Conservation (phyloP, 1,140 invertebrate species). For the Amphibalanus amphitrite region DNA sequence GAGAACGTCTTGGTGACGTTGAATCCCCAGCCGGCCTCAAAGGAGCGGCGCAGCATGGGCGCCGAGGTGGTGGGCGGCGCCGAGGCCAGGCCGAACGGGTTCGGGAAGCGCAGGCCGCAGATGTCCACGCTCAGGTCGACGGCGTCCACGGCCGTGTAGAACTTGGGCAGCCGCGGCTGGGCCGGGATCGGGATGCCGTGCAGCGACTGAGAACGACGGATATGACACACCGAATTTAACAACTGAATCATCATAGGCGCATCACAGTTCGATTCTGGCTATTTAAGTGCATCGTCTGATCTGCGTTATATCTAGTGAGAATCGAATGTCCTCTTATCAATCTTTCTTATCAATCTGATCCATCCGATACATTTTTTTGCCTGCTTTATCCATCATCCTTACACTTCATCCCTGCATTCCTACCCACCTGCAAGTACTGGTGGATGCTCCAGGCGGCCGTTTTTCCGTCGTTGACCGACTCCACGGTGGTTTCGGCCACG, state of each 20-base stretch:
- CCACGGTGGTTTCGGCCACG: constrained; percentile 87
- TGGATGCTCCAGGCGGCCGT: constrained; percentile 93
- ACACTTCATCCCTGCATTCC: too few species aligned
- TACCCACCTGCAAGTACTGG: constrained; percentile 61
- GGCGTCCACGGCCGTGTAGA: constrained; percentile 79
- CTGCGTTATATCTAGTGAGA: too few species aligned
- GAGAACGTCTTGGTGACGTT: constrained; percentile 91
- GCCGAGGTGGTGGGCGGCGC: constrained; percentile 90
- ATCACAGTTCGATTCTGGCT: too few species aligned
- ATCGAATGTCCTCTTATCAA: too few species aligned
- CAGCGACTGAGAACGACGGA: too few species aligned
- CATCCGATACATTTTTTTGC: too few species aligned
- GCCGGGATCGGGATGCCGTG: constrained; percentile 41
- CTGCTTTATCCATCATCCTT: too few species aligned
- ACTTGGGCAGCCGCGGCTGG: constrained; percentile 63
- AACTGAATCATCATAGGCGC: too few species aligned
- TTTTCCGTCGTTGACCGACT: constrained; percentile 97
- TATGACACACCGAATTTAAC: too few species aligned
- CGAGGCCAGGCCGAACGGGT: constrained; percentile 92
- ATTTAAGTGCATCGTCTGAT: too few species aligned
- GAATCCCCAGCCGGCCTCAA: constrained; percentile 92
- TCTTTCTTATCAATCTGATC: too few species aligned
- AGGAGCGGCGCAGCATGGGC: constrained; percentile 86
- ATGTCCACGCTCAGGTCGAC: constrained; percentile 84
- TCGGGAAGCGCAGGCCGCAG: constrained; percentile 83